Evolutionary conservation across 1,140 invertebrate species (phyloP), one percentile per base, ranked within the genome.

Genomic region (Zaprionus gabonicus): DNA sequence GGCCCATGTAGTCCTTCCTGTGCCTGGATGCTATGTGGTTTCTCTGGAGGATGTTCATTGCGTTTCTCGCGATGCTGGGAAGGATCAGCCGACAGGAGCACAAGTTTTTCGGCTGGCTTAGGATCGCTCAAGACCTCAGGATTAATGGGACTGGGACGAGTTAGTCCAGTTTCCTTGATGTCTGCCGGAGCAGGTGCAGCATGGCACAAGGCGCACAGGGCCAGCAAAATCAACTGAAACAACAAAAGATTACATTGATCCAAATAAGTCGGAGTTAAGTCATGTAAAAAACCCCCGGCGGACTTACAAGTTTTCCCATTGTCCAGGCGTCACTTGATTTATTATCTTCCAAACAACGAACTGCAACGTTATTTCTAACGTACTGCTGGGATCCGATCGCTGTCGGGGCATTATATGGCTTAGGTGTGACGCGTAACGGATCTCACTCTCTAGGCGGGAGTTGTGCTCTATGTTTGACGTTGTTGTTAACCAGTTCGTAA

Each of bases 401-500:
- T 25, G 66, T 6, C 36, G 55, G 31, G 34, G 66, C 63, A 79
- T 90, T 90, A 68, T 90, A 88, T 81, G 74, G 58, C 27, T 63
- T 25, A 41, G 23, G 46, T 51, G 46, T 25, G 46, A 51, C 2
- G 46, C 46, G 46, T 25, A 51, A 25, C 64, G 63, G 28, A 62
- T 55, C 68, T 65, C 10, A 36, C 57, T 63, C 4, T 44, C 28
- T 36, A 34, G 49, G 28, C 28, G 55, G 44, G 69, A 62, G 36
- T 56, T 44, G 20, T 76, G 28, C 12, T 46, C n/a, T 25, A 55
- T 63, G 76, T 72, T 81, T 72, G 64, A 49, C 31, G n/a, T 68
- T 68, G 65, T 28, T 82, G 86, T 82, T 91, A 85, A 78, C 86
- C 79, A 85, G 76, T 91, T 90, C 72, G 76, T 91, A 90, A 91